phyloP scores from a whole-genome alignment of 2,888 invertebrate genomes.

The Nematopogon swammerdamellus region DNA sequence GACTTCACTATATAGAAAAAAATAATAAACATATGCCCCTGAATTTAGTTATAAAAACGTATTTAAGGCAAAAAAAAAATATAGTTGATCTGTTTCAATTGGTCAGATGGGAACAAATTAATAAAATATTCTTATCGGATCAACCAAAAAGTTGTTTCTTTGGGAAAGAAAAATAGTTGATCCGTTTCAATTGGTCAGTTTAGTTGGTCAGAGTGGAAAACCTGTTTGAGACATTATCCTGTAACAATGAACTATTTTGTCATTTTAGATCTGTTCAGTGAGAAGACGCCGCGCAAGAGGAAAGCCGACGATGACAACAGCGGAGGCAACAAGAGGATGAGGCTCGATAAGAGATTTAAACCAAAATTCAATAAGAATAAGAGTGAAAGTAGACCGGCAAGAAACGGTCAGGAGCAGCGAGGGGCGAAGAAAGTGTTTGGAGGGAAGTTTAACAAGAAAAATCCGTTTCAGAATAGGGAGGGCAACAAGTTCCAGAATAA shows the following conservation, averaged over 20 bases:
- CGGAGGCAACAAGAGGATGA: constrained; percentile 44
- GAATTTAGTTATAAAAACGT: no score
- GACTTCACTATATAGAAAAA: no score
- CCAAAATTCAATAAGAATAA: constrained; percentile 32
- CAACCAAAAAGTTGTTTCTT: no score
- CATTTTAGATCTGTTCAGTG: constrained; percentile 35
- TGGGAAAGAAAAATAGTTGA: no score
- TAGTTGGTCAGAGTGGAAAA: no score
- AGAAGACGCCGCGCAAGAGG: constrained; percentile 28
- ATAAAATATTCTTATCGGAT: no score
- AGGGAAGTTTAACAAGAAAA: constrained; percentile 31
- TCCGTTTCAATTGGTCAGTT: no score
- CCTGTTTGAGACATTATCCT: no score
- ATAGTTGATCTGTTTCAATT: constrained; percentile 2
- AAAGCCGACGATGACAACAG: constrained; percentile 28
- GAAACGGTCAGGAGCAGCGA: constrained; percentile 6
- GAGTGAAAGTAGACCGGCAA: constrained; percentile 11
- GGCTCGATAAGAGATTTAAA: constrained; percentile 36
- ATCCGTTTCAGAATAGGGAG: constrained; percentile 1
- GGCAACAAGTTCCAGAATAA: neutral
- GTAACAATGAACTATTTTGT: no score
- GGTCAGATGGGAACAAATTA: no score
- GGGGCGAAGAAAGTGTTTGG: constrained; percentile 33
- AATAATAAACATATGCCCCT: no score
- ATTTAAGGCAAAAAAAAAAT: no score